Evolutionary conservation across 2,888 invertebrate species (phyloP).

Genomic region (Theretra japonica): DNA sequence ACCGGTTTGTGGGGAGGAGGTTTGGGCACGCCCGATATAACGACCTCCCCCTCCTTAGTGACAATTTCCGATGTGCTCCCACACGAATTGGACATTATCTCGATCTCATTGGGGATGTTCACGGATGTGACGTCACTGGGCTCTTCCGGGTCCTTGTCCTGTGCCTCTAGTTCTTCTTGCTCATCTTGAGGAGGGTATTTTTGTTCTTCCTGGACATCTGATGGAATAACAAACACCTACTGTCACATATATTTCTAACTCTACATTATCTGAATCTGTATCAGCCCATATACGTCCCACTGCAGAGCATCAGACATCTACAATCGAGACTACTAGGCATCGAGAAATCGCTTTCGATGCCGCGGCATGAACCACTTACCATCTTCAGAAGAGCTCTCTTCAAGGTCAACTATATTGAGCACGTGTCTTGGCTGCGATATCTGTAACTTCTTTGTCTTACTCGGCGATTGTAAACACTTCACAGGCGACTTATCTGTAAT

Average conservation of each 20-base stretch:
- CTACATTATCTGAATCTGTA: too few relatives aligned
- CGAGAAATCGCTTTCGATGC: too few relatives aligned
- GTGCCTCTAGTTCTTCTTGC: background rate
- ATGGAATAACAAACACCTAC: background rate
- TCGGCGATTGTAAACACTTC: conserved; percentile 34
- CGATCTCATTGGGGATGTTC: conserved; percentile 47
- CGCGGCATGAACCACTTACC: too few relatives aligned
- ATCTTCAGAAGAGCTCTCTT: conserved; percentile 66
- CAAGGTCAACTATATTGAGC: conserved; percentile 59
- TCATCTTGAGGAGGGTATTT: background rate
- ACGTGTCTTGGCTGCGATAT: conserved; percentile 37
- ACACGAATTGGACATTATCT: conserved; percentile 47
- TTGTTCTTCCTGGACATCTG: background rate
- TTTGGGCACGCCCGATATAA: conserved; percentile 55
- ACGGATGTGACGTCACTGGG: conserved; percentile 39
- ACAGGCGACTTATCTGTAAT: background rate
- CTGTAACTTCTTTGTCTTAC: conserved; percentile 44
- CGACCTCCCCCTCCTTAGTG: conserved; percentile 49
- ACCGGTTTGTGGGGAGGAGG: conserved; percentile 49
- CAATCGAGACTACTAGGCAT: too few relatives aligned
- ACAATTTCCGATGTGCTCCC: conserved; percentile 48
- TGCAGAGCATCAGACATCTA: too few relatives aligned
- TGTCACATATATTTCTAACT: too few relatives aligned
- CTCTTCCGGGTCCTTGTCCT: background rate
- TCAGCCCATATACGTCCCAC: too few relatives aligned